Evolutionary conservation across 2,888 invertebrate species (phyloP), one percentile per base, ranked within the genome.

Genomic region (Clunio marinus): DNA sequence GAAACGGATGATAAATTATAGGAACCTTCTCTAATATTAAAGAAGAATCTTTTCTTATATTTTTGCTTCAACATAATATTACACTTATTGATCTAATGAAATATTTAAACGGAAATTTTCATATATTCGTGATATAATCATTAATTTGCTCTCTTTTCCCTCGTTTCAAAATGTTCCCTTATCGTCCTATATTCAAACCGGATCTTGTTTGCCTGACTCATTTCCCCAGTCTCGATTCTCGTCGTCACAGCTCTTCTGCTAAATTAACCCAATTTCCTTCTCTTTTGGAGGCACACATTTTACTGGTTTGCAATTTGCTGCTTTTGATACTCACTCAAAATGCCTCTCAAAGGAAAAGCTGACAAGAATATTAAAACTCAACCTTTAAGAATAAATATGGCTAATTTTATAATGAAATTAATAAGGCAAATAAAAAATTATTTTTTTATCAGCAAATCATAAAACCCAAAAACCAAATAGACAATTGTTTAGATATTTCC

Each of bases 191-290:
- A n/a, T n/a, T 32, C 32, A 10, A 32, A 10, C 22, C 22, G n/a
- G 17, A 51, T 51, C 22, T 51, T 20, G 51, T 22, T 55, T 55
- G 22, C 22, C 22, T 55, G 20, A 55, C 24, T 55, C 51, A 55
- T 24, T 41, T 41, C 10, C 32, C 41, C 41, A 41, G 15, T 55
- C 51, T 22, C 51, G 13, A 22, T 55, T 55, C 22, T 24, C 17
- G 10, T 55, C 51, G 22, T 15, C 45, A 45, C 17, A 24, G 51
- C 51, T 46, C 15, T 24, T 41, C 41, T 5, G n/a, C 22, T 22
- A 22, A 55, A 55, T 55, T 55, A 55, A 55, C 17, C 51, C 51
- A 55, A 55, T 55, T 55, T 55, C 51, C 51, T 35, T 35, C 35
- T 35, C 7, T 55, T 46, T 46, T 46, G n/a, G 20, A 13, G 46